A percentile compares a stretch with the other conserved stretches of the same genome.
These are phyloP conservation scores for Chelon labrosus DNA, from an alignment of 2,797 vertebrate genomes.

Conservation along the genomic window DNA sequence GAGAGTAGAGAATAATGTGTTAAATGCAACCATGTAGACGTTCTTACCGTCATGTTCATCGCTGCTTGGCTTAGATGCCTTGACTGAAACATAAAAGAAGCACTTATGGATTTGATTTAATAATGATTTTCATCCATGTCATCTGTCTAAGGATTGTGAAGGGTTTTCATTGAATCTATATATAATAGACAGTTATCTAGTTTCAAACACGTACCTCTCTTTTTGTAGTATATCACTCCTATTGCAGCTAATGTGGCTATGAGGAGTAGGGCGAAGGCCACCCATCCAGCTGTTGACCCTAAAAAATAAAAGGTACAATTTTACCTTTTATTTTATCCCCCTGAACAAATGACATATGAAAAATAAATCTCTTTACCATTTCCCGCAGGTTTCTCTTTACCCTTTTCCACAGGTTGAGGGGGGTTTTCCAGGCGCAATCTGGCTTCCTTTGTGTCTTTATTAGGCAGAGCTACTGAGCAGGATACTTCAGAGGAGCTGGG, in stretches of 20 bases:
- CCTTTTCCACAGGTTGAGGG: accelerated
- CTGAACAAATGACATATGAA: no score
- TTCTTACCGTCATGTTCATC: constrained; percentile 25
- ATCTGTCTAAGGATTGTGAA: no score
- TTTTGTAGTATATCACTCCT: constrained; percentile 14
- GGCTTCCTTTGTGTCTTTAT: constrained; percentile 25
- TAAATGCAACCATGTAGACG: neutral
- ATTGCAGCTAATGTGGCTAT: accelerated
- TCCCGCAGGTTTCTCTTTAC: constrained; percentile 5
- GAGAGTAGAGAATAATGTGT: neutral
- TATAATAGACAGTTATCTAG: neutral
- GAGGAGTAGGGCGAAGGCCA: constrained; percentile 32
- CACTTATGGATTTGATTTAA: neutral
- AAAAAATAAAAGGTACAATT: neutral
- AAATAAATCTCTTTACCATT: no score
- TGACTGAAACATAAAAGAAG: constrained; percentile 20
- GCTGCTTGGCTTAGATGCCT: neutral
- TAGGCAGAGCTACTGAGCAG: constrained; percentile 60
- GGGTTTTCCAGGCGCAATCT: constrained; percentile 14
- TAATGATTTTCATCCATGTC: no score
- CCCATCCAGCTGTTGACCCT: constrained; percentile 38
- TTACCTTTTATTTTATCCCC: accelerated
- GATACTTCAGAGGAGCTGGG: constrained; percentile 36
- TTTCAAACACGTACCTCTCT: constrained; percentile 28
- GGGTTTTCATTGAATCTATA: no score